These are phyloP conservation scores for Stichopus horrens DNA, from an alignment of 53 echinoderm and acorn worm species.

Conservation along the genomic window DNA sequence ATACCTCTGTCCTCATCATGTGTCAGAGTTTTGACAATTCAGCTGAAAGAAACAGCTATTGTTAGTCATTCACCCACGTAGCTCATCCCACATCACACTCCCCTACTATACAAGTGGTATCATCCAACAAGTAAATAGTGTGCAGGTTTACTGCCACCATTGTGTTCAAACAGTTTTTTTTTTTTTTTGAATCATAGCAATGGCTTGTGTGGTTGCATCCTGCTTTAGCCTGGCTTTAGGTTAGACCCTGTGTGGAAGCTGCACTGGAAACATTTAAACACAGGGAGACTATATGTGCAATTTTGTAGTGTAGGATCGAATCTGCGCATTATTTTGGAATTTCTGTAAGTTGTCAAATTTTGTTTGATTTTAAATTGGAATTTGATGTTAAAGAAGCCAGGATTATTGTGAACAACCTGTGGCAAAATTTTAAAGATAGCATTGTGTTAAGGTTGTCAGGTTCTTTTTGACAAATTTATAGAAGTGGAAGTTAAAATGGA, in stretches of 20 bases:
- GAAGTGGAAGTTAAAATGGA: background rate
- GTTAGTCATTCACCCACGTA: constrained; percentile 16
- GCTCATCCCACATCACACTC: background rate
- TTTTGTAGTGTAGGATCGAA: background rate
- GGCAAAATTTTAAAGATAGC: background rate
- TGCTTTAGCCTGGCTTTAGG: background rate
- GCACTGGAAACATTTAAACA: background rate
- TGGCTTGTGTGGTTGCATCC: background rate
- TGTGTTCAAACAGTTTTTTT: constrained; percentile 18
- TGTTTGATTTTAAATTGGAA: background rate
- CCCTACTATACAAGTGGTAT: background rate
- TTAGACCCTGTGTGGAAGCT: background rate
- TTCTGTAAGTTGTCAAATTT: background rate
- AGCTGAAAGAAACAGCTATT: background rate
- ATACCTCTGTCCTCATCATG: constrained; percentile 13
- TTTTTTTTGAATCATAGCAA: constrained; percentile 29
- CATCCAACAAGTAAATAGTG: constrained; percentile 10
- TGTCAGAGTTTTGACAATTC: constrained; percentile 1
- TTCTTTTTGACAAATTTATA: background rate
- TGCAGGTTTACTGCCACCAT: constrained; percentile 22
- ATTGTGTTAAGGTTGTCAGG: background rate
- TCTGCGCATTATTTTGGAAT: background rate
- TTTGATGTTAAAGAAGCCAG: background rate
- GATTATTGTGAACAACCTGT: background rate
- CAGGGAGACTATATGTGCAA: background rate